Conservation (phyloP, 2,113 vertebrate species). For the Gallinago media region DNA sequence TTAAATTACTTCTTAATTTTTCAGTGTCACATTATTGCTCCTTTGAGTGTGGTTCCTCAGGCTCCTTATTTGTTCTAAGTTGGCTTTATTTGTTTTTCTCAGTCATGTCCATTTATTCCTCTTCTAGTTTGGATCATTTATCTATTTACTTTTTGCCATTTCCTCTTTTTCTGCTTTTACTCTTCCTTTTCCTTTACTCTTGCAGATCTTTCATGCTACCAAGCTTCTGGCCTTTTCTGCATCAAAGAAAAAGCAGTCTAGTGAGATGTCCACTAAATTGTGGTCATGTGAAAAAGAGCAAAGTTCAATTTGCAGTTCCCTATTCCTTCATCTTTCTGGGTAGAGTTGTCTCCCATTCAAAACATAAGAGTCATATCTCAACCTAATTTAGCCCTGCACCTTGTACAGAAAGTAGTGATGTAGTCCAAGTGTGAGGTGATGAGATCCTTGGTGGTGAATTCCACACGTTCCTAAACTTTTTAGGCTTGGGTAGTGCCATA, state of each 20-base stretch:
- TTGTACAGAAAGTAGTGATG: neutral
- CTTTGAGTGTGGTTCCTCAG: neutral
- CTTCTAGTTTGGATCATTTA: neutral
- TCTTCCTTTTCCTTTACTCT: neutral
- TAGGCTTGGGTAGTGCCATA: neutral
- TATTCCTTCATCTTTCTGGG: neutral
- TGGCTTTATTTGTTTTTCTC: neutral
- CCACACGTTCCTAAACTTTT: neutral
- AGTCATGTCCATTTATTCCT: neutral
- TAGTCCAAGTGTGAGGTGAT: neutral
- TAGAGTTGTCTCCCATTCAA: neutral
- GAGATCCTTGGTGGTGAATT: neutral
- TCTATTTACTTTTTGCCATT: neutral
- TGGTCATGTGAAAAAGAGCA: neutral
- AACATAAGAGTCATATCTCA: neutral
- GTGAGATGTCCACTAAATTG: neutral
- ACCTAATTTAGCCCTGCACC: neutral
- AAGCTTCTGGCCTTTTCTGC: neutral
- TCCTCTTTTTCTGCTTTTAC: neutral
- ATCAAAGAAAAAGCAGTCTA: neutral
- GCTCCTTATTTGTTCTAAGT: neutral
- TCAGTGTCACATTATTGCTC: neutral
- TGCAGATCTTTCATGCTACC: neutral
- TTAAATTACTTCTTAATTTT: neutral
- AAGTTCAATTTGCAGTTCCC: neutral